Evolutionary conservation across 2,797 vertebrate genomes (phyloP).

Genomic region (Acrocephalus scirpaceus): DNA sequence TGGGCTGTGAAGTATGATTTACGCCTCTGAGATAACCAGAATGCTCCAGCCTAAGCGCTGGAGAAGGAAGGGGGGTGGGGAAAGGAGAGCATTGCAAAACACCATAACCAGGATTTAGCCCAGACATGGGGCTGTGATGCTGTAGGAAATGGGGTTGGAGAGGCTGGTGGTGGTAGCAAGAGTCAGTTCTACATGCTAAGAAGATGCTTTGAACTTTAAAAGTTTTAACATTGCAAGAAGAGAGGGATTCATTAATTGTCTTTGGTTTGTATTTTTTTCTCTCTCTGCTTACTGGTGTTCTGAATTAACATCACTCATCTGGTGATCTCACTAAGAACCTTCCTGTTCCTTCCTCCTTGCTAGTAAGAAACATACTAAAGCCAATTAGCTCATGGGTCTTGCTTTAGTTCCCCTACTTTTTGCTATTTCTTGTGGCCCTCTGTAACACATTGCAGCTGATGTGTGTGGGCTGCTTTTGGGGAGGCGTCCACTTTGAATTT

Average conservation of each 20-base stretch:
- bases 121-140: neutral
- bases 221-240: neutral
- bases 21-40: neutral
- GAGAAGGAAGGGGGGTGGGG: too few species aligned
- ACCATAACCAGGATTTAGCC: rapidly evolving
- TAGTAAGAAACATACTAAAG: neutral
- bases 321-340: neutral
- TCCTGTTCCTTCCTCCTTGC: neutral
- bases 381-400: neutral
- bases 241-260: neutral
- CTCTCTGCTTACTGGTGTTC: neutral
- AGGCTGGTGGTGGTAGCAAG: neutral
- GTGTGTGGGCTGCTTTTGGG: neutral
- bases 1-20: neutral
- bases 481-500: neutral
- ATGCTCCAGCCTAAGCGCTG: neutral
- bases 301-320: neutral
- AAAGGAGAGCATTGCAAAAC: neutral
- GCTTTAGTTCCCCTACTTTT: neutral
- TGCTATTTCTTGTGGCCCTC: neutral
- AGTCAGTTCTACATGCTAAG: neutral
- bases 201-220: neutral
- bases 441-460: neutral
- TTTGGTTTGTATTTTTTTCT: neutral
- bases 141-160: neutral